Conservation (phyloP, 2,888 invertebrate genomes). For the Bursaphelenchus okinawaensis region DNA sequence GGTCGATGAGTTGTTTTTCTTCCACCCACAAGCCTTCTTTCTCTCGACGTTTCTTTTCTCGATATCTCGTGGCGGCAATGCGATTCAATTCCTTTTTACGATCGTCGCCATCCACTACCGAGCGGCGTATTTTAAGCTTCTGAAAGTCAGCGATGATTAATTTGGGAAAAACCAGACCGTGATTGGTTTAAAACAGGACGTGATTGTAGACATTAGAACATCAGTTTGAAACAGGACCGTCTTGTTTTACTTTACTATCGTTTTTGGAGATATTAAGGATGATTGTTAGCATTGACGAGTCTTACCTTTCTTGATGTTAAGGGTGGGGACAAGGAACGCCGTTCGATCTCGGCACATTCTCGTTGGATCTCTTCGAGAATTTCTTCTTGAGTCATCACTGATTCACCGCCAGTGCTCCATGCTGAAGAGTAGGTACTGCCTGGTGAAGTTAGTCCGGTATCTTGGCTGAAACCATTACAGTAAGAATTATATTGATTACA, state of each 20-base stretch:
- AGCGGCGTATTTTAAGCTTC: not conserved
- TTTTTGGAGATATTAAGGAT: too few species aligned
- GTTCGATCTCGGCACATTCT: conserved; percentile 52
- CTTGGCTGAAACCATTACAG: too few species aligned
- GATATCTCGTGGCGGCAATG: conserved; percentile 47
- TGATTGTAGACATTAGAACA: too few species aligned
- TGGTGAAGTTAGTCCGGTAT: not conserved
- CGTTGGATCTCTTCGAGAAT: conserved; percentile 51
- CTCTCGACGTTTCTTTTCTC: conserved; percentile 49
- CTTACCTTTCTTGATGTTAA: not conserved
- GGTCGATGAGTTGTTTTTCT: conserved; percentile 24
- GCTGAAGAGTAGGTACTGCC: conserved; percentile 10
- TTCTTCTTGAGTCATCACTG: conserved; percentile 37
- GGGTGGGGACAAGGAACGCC: conserved; percentile 33
- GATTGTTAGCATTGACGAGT: too few species aligned
- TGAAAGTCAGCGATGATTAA: too few species aligned
- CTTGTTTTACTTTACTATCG: too few species aligned
- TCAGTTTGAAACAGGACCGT: too few species aligned
- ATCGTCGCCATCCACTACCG: conserved; percentile 12
- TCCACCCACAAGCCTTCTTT: conserved; percentile 21
- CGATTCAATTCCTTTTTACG: conserved; percentile 46
- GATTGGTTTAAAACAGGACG: too few species aligned
- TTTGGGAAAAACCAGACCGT: too few species aligned
- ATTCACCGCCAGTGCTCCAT: not conserved
- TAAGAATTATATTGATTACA: too few species aligned